phyloP scores from a whole-genome alignment of 2,113 vertebrate genomes.

The Azemiops feae region DNA sequence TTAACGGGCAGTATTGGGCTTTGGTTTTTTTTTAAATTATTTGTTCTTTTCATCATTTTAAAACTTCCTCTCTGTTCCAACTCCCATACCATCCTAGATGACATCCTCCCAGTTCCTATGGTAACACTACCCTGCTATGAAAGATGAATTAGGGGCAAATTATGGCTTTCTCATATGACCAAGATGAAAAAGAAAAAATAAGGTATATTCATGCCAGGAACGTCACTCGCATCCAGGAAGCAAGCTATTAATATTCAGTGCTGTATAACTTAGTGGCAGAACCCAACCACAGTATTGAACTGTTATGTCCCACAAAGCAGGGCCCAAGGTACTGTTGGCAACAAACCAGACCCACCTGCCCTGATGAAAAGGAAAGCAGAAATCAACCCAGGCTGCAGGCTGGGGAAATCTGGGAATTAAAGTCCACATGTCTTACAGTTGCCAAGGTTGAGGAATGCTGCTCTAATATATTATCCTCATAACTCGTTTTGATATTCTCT shows the following conservation, averaged over 20 bases:
- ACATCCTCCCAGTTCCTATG: neutral
- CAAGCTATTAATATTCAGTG: neutral
- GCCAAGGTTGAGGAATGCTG: neutral
- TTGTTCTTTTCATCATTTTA: neutral
- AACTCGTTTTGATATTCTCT: neutral
- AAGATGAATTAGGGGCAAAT: neutral
- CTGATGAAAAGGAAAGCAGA: neutral
- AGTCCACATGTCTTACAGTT: neutral
- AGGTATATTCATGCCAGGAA: neutral
- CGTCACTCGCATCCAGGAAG: neutral
- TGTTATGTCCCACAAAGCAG: neutral
- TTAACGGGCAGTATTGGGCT: neutral
- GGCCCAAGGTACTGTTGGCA: neutral
- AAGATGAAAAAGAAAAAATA: neutral
- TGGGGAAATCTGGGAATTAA: neutral
- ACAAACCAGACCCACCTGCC: neutral
- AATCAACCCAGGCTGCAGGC: neutral
- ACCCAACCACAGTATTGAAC: neutral
- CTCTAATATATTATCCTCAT: neutral
- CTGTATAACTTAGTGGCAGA: neutral
- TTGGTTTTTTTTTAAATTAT: no score
- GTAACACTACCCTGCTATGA: neutral
- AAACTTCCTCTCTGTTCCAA: neutral
- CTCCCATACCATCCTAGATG: neutral
- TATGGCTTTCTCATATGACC: neutral